Evolutionary conservation across 2,797 vertebrate species (phyloP), one percentile per base, ranked within the genome.

Genomic region (Takifugu rubripes): DNA sequence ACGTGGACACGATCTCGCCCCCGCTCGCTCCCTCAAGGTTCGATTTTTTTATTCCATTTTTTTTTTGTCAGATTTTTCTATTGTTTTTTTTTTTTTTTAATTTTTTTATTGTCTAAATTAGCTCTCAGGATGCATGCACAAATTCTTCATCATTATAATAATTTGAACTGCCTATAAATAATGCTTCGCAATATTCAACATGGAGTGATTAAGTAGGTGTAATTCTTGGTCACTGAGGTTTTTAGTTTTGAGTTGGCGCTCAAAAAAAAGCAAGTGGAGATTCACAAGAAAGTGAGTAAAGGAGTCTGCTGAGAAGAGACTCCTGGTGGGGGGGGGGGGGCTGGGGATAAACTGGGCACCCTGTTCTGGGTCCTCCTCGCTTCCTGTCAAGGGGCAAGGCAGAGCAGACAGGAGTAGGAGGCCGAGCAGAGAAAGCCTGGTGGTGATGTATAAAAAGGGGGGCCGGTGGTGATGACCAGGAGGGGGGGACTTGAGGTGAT

Each of bases 121-220:
- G 84, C 79, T 79, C 79, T 76, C 75, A 85, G 79, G 77, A 89
- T 75, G 87, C 90, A 91, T 91, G 90, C 89, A 90, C 75, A 88
- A 86, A 86, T 85, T 88, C 78, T 78, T 75, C 62, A 68, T 70
- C 74, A 54, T 74, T 67, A 72, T 73, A 79, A 72, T 84, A 58
- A 75, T 75, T 77, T 68, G 52, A 74, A 78, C 80, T 73, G 67
- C 77, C 65, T 80, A 77, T 65, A 79, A 83, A 81, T 79, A 83
- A 80, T 73, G 79, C 77, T 80, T 84, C 55, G 54, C 70, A 52
- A 77, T 82, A 80, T 70, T 83, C 51, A 76, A 81, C 68, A 70
- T 66, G 66, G 75, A 54, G 74, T 56, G 70, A 80, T 56, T 67
- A 69, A 71, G 76, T 56, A 72, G 65, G 74, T 25, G 69, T 68